Evolutionary conservation across 2,113 vertebrate species (phyloP).

Genomic region (Python bivittatus): DNA sequence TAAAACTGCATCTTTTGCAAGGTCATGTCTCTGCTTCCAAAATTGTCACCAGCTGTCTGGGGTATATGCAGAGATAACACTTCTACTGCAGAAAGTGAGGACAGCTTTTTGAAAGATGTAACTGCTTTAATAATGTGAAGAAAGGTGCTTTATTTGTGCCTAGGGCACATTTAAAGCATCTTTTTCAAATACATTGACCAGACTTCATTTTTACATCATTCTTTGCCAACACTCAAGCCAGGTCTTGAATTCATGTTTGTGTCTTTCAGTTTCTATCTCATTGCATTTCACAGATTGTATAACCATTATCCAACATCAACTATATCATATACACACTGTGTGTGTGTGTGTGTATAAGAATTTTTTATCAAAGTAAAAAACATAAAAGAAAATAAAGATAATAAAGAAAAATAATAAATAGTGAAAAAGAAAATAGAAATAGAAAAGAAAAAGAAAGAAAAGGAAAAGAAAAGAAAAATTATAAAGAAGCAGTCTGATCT

Average conservation of each 20-base stretch:
- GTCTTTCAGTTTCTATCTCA: not conserved
- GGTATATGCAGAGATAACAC: not conserved
- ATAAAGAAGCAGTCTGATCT: not conserved
- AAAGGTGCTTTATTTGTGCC: not conserved
- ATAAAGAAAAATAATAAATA: not conserved
- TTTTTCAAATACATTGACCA: not conserved
- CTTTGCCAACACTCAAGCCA: not conserved
- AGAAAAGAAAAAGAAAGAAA: not conserved
- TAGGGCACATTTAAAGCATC: not conserved
- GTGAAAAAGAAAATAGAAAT: not conserved
- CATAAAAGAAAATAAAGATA: not conserved
- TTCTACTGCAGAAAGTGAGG: not conserved
- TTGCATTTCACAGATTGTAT: not conserved
- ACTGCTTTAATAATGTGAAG: not conserved
- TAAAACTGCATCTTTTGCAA: not conserved
- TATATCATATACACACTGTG: not conserved
- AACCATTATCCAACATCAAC: not conserved
- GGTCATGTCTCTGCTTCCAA: not conserved
- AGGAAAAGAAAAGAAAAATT: not conserved
- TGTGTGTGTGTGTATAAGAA: too few relatives aligned
- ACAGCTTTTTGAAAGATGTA: not conserved
- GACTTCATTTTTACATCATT: not conserved
- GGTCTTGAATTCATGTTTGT: not conserved
- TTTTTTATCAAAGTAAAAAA: not conserved
- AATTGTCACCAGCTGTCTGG: not conserved